A percentile compares a stretch with the other conserved stretches of the same genome.
These are phyloP conservation scores for Merops nubicus DNA, from an alignment of 2,113 vertebrate genomes.

Conservation along the genomic window DNA sequence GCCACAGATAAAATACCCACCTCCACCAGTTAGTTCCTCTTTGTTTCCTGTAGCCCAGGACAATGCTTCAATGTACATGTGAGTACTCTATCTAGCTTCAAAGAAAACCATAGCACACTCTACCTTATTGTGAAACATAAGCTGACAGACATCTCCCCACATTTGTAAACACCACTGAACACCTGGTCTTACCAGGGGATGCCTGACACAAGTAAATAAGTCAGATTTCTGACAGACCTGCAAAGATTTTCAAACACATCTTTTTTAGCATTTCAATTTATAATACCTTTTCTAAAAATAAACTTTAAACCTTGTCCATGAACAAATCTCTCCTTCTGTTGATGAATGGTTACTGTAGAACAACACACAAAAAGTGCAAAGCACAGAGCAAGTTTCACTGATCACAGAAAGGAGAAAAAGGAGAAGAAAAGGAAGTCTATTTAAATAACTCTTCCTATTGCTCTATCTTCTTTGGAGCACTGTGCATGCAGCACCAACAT, in stretches of 20 bases:
- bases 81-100: not conserved
- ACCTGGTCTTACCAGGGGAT: not conserved
- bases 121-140: not conserved
- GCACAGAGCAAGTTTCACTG: not conserved
- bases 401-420: not conserved
- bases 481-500: not conserved
- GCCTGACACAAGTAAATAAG: not conserved
- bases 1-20: not conserved
- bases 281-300: not conserved
- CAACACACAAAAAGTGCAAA: rapidly evolving
- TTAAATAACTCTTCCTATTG: not conserved
- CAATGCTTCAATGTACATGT: not conserved
- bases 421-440: not conserved
- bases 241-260: not conserved
- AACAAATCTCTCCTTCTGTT: not conserved
- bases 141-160: rapidly evolving
- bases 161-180: not conserved
- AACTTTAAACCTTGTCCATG: not conserved
- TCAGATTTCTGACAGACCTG: not conserved
- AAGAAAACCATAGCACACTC: not conserved
- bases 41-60: not conserved
- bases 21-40: not conserved
- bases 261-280: not conserved
- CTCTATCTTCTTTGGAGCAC: not conserved
- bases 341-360: not conserved